Evolutionary conservation across 2,888 invertebrate species (phyloP).

Genomic region (Pteria penguin): DNA sequence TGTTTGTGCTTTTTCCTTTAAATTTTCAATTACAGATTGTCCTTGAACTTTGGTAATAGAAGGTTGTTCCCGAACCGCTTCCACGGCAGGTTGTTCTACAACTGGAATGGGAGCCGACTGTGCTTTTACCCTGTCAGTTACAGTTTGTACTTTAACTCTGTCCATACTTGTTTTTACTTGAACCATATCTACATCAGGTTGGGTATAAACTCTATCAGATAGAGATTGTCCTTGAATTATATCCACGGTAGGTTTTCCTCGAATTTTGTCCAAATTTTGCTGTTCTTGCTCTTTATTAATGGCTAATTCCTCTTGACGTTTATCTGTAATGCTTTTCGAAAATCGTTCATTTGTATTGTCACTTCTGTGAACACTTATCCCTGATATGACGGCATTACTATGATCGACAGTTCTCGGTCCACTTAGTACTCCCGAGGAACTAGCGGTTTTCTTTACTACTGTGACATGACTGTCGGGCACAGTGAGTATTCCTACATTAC

Average conservation of each 20-base stretch:
- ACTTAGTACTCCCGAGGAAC: background rate
- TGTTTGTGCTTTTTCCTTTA: background rate
- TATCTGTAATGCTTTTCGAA: background rate
- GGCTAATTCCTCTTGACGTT: too few species aligned
- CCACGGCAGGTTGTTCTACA: too few species aligned
- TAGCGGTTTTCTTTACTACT: background rate
- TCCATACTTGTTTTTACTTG: background rate
- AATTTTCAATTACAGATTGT: too few species aligned
- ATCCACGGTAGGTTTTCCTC: background rate
- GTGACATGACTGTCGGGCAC: background rate
- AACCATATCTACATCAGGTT: background rate
- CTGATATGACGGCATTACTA: background rate
- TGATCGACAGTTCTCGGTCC: background rate
- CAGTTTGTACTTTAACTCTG: background rate
- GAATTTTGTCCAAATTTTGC: background rate
- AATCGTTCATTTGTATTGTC: background rate
- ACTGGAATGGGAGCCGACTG: background rate
- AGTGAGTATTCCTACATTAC: background rate
- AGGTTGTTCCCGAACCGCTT: too few species aligned
- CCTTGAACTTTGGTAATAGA: too few species aligned
- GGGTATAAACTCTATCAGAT: background rate
- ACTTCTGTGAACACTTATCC: too few species aligned
- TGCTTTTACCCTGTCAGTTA: background rate
- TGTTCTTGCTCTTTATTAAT: too few species aligned
- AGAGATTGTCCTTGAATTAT: background rate